These are phyloP conservation scores for Apodemia zela DNA, from an alignment of 2,888 invertebrate genomes.

Conservation along the genomic window DNA sequence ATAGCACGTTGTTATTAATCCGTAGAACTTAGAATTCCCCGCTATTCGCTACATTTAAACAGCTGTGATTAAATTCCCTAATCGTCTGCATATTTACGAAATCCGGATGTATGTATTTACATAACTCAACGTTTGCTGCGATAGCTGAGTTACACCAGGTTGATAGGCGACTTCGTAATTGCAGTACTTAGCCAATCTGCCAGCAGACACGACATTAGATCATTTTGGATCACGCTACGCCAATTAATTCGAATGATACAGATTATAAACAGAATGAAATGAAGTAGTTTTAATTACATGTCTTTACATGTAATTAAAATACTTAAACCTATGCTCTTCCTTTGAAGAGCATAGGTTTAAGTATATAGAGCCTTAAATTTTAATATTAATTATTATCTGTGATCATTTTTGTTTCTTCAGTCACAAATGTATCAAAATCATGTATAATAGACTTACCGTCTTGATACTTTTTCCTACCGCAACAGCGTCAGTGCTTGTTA, in stretches of 20 bases:
- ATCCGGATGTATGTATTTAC: slow-evolving; percentile 30
- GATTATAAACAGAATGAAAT: slow-evolving; percentile 9
- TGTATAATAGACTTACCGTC: no score
- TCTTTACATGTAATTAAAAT: no score
- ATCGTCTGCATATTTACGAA: slow-evolving; percentile 5
- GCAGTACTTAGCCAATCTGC: slow-evolving; percentile 37
- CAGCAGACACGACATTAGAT: slow-evolving; percentile 34
- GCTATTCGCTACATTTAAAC: not conserved
- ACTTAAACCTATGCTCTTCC: no score
- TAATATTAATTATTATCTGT: no score
- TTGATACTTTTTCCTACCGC: no score
- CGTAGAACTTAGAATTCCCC: not conserved
- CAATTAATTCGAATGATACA: slow-evolving; percentile 21
- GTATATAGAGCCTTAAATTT: no score
- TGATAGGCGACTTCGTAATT: slow-evolving; percentile 35
- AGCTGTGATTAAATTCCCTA: not conserved
- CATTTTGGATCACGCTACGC: slow-evolving; percentile 34
- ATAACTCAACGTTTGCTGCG: slow-evolving; percentile 27
- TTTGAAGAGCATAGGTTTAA: no score
- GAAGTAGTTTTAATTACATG: slow-evolving; percentile 11
- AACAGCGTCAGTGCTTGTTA: no score
- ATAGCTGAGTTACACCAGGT: slow-evolving; percentile 31
- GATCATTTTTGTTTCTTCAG: no score
- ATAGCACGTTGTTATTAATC: no score
- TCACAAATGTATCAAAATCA: no score